Evolutionary conservation across 1,140 invertebrate genomes (phyloP), one percentile per base, ranked within the genome.

Genomic region (Drosophila sp.): DNA sequence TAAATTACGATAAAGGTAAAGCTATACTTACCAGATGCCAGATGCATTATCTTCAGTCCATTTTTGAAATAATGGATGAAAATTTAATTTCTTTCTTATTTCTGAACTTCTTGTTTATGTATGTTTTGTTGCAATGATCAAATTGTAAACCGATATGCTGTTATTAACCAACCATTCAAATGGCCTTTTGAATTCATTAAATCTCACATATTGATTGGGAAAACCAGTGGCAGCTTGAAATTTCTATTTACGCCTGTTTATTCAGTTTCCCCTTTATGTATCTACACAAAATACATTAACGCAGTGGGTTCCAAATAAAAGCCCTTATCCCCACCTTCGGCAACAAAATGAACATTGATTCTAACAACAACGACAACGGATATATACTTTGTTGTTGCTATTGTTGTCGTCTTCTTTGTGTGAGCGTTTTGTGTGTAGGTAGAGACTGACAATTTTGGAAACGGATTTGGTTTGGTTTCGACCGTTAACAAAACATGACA

Each of bases 401-500:
- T 30, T 63, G 79, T 72, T 66, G 61, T 66, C 35, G 69, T 74
- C 56, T 33, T 61, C 61, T 58, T 62, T 66, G 60, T 56, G 27
- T 56, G 40, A 60, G 64, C 57, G 17, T 40, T 55, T 66, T 44
- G 41, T 44, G 82, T 82, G 74, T 77, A 71, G 73, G 74, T 70
- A 64, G 73, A 78, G 80, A 83, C 84, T 86, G 82, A 86, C 82
- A 87, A 86, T 86, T 86, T 86, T 87, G 82, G 82, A 83, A 86
- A 86, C 82, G 83, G 82, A 61, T 50, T 70, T 55, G 70, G 32
- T 62, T 63, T 56, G 71, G 71, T 85, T 79, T 76, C 63, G 83
- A 83, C 82, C 83, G 82, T 86, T 86, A 87, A 86, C 82, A 86
- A 86, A 86, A 86, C 82, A 86, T 86, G 82, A 81, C 82, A 86